Evolutionary conservation across 2,888 invertebrate species (phyloP).

Genomic region (Drosophila hamatofila): DNA sequence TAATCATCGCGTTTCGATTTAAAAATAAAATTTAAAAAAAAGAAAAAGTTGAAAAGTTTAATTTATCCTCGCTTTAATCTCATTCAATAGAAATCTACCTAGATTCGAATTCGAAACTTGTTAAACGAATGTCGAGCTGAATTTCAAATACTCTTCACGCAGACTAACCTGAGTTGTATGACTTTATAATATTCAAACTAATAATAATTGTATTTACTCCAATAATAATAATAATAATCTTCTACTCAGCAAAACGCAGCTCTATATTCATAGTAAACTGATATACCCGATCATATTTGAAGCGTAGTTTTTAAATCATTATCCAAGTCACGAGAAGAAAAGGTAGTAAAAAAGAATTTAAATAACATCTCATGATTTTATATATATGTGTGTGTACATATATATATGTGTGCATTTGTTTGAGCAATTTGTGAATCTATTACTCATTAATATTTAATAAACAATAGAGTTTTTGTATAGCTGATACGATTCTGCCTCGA

Average conservation of each 20-base stretch:
- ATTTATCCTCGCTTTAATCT: constrained; percentile 43
- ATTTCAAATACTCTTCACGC: too few species aligned
- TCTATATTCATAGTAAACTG: neutral
- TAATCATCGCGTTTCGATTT: constrained; percentile 42
- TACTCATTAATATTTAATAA: neutral
- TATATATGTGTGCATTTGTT: neutral
- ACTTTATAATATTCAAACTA: too few species aligned
- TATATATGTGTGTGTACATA: neutral
- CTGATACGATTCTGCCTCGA: neutral
- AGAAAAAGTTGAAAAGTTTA: constrained; percentile 7
- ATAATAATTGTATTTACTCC: too few species aligned
- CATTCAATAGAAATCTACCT: constrained; percentile 35
- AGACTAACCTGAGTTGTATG: too few species aligned
- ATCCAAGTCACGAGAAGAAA: constrained; percentile 31
- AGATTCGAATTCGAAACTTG: neutral
- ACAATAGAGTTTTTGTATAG: constrained; percentile 1
- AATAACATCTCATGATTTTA: constrained; percentile 51
- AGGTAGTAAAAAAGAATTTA: constrained; percentile 27
- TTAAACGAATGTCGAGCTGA: neutral
- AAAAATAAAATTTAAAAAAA: constrained; percentile 1
- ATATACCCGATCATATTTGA: neutral
- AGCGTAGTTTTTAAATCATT: constrained; percentile 10
- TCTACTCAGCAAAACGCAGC: too few species aligned
- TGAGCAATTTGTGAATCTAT: neutral
- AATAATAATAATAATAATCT: too few species aligned